Evolutionary conservation across 2,888 invertebrate genomes (phyloP).

Genomic region (Dioctria rufipes): DNA sequence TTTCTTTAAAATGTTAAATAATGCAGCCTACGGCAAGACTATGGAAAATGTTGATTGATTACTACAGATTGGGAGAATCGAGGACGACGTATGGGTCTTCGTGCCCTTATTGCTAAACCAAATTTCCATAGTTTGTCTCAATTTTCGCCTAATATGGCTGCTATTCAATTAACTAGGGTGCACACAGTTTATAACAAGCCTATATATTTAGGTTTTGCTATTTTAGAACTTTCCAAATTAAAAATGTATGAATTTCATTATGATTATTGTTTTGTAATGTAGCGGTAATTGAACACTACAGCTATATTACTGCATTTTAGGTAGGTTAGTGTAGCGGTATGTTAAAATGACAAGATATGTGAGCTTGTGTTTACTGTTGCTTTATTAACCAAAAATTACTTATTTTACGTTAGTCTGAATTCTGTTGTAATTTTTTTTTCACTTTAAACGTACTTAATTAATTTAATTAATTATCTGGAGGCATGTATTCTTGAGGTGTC

Average conservation of each 20-base stretch:
- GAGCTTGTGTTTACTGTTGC: too few species aligned
- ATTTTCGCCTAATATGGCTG: slow-evolving; percentile 19
- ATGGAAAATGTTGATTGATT: slow-evolving; percentile 60
- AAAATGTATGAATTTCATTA: slow-evolving; percentile 58
- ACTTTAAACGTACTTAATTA: too few species aligned
- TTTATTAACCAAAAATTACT: too few species aligned
- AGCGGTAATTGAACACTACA: too few species aligned
- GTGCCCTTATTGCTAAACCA: slow-evolving; percentile 46
- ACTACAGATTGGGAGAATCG: slow-evolving; percentile 53
- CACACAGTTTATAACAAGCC: slow-evolving; percentile 55
- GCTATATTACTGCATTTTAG: too few species aligned
- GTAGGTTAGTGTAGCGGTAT: too few species aligned
- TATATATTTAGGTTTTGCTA: slow-evolving; percentile 42
- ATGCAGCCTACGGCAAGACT: slow-evolving; percentile 54
- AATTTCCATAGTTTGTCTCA: slow-evolving; percentile 48
- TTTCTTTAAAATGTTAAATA: slow-evolving; percentile 15
- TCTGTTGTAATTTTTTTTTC: too few species aligned
- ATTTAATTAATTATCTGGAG: too few species aligned
- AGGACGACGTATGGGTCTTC: slow-evolving; percentile 57
- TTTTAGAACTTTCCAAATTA: slow-evolving; percentile 55
- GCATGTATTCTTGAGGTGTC: too few species aligned
- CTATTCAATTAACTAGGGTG: slow-evolving; percentile 22
- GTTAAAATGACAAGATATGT: too few species aligned
- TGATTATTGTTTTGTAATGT: too few species aligned
- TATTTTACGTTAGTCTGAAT: too few species aligned